Percentiles rank a stretch among this genome's conserved stretches.
Evolutionary conservation across 64 coral and sea anemone genomes (phyloP).

Genomic region (Actinia tenebrosa): DNA sequence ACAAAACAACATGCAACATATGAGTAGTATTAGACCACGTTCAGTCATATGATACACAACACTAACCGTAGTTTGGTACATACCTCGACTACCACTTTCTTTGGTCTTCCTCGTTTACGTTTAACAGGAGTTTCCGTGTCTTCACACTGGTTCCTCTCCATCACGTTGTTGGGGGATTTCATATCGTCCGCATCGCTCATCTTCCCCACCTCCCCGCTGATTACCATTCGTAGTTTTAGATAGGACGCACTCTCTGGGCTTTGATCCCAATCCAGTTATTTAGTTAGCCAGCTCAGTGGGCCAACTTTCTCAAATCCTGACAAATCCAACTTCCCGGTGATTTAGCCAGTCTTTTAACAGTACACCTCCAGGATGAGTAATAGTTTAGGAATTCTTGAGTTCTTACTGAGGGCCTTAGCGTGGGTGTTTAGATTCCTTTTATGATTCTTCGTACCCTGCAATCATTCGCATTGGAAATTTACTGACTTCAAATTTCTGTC

Average conservation of each 20-base stretch:
- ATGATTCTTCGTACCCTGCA: background rate
- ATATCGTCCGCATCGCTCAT: conserved; percentile 23
- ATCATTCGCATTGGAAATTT: background rate
- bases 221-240: conserved; percentile 23
- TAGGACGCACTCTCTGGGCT: conserved; percentile 1
- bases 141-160: background rate
- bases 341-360: background rate
- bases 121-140: conserved; percentile 69
- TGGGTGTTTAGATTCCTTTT: conserved; percentile 22
- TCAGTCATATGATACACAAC: conserved; percentile 42
- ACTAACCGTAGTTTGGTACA: background rate
- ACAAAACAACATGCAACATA: conserved; percentile 15
- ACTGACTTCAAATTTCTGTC: conserved; percentile 8
- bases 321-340: background rate
- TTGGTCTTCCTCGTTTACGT: conserved; percentile 68
- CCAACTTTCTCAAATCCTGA: conserved; percentile 5
- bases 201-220: background rate
- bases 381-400: conserved; percentile 13
- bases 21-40: background rate
- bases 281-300: conserved; percentile 3
- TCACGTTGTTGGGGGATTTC: conserved; percentile 1
- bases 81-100: conserved; percentile 77
- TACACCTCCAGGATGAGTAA: conserved; percentile 20
- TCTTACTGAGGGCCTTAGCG: background rate
- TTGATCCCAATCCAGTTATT: conserved; percentile 1